A percentile compares a stretch with the other conserved stretches of the same genome.
Conservation (phyloP, 2,888 invertebrate species). For the Rhorus exstirpatorius region DNA sequence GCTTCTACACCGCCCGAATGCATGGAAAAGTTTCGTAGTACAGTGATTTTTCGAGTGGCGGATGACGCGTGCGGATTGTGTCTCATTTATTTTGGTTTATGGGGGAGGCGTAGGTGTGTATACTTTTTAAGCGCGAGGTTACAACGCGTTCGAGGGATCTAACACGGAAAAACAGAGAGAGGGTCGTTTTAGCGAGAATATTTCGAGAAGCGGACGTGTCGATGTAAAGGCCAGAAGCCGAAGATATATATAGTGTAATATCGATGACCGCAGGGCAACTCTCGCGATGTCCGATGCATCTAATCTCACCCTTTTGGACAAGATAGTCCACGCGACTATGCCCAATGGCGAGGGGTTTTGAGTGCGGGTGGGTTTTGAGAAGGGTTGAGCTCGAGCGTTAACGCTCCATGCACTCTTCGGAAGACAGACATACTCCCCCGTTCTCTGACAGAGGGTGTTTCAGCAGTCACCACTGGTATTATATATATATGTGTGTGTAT, state of each 20-base stretch:
- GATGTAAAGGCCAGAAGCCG: conserved; percentile 80
- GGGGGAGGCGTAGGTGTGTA: neutral
- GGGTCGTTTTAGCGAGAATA: conserved; percentile 28
- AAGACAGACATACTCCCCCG: conserved; percentile 34
- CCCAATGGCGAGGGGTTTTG: conserved; percentile 1
- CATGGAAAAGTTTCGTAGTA: too few relatives aligned
- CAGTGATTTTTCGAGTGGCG: too few relatives aligned
- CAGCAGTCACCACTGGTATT: conserved; percentile 14
- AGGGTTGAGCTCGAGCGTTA: conserved; percentile 40
- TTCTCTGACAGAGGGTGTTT: conserved; percentile 5
- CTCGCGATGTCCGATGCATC: conserved; percentile 80
- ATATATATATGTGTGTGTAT: neutral
- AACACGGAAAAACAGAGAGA: too few relatives aligned
- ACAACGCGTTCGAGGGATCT: neutral
- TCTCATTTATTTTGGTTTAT: neutral
- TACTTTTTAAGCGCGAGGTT: conserved; percentile 8
- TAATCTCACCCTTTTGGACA: conserved; percentile 85
- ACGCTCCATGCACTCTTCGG: conserved; percentile 41
- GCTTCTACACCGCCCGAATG: too few relatives aligned
- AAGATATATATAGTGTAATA: conserved; percentile 82
- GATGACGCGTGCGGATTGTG: too few relatives aligned
- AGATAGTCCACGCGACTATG: conserved; percentile 78
- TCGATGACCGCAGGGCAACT: conserved; percentile 78
- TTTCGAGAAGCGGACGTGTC: conserved; percentile 47
- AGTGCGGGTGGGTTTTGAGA: conserved; percentile 44